phyloP scores from a whole-genome alignment of 2,113 vertebrate genomes.

The Calypte anna region DNA sequence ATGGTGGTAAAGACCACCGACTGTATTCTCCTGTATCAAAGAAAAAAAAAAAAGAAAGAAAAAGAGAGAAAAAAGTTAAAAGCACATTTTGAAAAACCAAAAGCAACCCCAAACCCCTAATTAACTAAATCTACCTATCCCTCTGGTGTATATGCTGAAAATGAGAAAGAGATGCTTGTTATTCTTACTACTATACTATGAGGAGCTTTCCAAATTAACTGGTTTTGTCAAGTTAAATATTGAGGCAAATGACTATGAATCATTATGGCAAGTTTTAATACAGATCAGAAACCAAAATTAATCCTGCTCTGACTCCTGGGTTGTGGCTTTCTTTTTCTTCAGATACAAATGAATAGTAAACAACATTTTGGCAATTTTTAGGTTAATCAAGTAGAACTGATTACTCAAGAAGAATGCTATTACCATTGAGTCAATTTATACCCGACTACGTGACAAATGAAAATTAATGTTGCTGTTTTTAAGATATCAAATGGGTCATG shows the following conservation, averaged over 20 bases:
- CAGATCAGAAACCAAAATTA: conserved; percentile 81
- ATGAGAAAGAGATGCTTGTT: conserved; percentile 16
- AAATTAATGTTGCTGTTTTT: conserved; percentile 82
- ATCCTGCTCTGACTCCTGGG: conserved; percentile 71
- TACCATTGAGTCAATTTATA: conserved; percentile 84
- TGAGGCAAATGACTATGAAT: conserved; percentile 77
- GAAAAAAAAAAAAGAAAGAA: background rate
- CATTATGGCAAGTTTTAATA: conserved; percentile 78
- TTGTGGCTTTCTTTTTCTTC: conserved; percentile 58
- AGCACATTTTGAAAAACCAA: background rate
- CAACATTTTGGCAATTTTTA: conserved; percentile 84
- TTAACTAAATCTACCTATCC: background rate
- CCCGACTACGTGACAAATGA: conserved; percentile 81
- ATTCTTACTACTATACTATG: background rate
- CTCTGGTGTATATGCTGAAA: background rate
- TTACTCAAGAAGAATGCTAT: conserved; percentile 82
- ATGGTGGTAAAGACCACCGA: conserved; percentile 79
- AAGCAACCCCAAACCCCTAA: background rate
- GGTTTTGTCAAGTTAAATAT: conserved; percentile 78
- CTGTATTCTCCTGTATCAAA: background rate
- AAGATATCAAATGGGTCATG: conserved; percentile 79
- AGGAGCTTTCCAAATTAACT: conserved; percentile 60
- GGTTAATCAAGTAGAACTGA: conserved; percentile 85
- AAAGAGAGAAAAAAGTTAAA: background rate
- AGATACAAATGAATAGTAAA: conserved; percentile 83